Conservation (phyloP, 2,113 vertebrate species). For the Pedionomus torquatus region DNA sequence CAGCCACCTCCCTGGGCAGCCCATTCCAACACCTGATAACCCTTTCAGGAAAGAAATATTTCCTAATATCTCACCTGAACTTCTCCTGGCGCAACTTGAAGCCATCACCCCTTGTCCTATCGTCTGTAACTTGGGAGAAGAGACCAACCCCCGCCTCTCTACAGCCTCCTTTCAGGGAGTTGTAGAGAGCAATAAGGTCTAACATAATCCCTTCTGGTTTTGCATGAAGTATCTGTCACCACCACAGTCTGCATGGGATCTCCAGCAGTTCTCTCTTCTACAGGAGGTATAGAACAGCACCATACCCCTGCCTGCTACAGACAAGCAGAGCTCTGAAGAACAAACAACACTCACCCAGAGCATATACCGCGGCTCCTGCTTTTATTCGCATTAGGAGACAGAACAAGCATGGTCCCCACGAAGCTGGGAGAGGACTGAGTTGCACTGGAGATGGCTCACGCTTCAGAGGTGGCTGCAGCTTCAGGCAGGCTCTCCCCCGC, state of each 20-base stretch:
- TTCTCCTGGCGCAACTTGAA: no score
- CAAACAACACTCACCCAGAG: background rate
- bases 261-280: background rate
- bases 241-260: background rate
- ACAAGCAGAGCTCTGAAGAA: background rate
- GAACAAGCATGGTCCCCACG: background rate
- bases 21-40: no score
- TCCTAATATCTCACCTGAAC: no score
- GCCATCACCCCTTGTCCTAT: no score
- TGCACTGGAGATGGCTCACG: background rate
- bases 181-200: no score
- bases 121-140: no score
- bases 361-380: accelerated
- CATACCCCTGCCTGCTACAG: background rate
- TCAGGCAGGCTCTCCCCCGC: background rate
- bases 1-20: no score
- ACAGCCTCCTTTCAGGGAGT: no score
- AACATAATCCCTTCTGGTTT: background rate
- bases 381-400: background rate
- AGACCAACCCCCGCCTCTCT: no score
- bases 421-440: background rate
- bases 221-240: background rate
- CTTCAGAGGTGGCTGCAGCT: background rate
- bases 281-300: background rate
- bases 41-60: no score